Base-by-base conservation (phyloP, 2,113 vertebrate species). In the Mobula birostris region DNA sequence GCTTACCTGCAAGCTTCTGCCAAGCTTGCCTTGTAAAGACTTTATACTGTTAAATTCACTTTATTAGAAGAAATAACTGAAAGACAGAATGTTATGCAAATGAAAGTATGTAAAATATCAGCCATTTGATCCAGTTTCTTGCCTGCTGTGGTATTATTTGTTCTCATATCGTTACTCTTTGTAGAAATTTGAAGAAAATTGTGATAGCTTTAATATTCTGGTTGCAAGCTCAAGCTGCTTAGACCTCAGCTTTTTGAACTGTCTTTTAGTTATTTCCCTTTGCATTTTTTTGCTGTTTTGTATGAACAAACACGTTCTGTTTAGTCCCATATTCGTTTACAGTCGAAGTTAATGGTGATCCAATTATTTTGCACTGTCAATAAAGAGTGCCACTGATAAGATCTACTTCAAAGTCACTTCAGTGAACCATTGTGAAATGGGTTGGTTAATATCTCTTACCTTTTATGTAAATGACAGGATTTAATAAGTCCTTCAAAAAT, bases 121-220 rank as follows among this genome's bases (percentile, higher is more conserved):
- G 96, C 96, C 96, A 97, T 94, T 96, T 95, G 87, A 95, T 95
- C 92, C 95, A 96, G 94, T 87, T 95, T 97, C 97, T 98, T 98
- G 97, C 97, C 98, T 98, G 97, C 97, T 98, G 98, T 99, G 98
- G 98, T 96, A 98, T 97, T 97, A 96, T 97, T 98, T 97, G 97
- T 97, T 98, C 98, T 97, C 96, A 96, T 95, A 97, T 96, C 96
- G 97, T 98, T 94, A 94, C 70, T 36, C 94, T 94, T 97, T 93
- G 97, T 97, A 96, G 95, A 97, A 96, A 97, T 97, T 97, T 93
- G 68, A 40, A 24, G 40, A 15, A 76, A 74, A 97, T 96, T 95
- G 97, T 96, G 97, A 96, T 96, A 96, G 95, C 95, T 96, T 96
- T 96, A 97, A 96, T 97, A 96, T 97, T 94, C 96, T 96, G 96